Evolutionary conservation across 1,140 invertebrate species (phyloP), one percentile per base, ranked within the genome.

Genomic region (Achatina immaculata): DNA sequence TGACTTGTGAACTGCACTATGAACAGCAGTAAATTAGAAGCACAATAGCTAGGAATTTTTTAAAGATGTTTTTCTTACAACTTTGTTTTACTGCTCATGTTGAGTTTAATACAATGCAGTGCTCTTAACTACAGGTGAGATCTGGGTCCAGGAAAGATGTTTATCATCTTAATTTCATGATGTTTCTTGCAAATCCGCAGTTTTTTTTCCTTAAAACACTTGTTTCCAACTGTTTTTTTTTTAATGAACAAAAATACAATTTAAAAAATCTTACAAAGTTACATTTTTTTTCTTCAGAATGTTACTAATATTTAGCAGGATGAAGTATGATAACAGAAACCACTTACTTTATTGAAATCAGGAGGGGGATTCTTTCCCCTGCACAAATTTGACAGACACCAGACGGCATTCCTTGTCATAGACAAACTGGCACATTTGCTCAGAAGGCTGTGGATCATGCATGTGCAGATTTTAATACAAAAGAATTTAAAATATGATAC

Each of bases 351-450:
- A 51, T 94, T 91, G 92, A 99, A 99, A 87, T 97, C 95, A 24
- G 97, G 96, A 0, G 96, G 95, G n/a, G 98, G 98, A 93, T 95
- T 98, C 92, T 99, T 99, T 16, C 97, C 98, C 89, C 98, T 94
- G 90, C 98, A 99, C 69, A 99, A 92, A 92, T 99, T 99, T 55
- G 97, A 98, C 45, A 99, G 91, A 81, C 97, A 96, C 98, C 98
- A 99, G 9, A 99, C 97, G n/a, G 96, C 97, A 92, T 99, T 99
- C 81, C 97, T 94, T 43, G 95, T 96, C 96, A 98, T 97, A 3
- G 97, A 96, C 81, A 99, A 91, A 85, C 95, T 94, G 38, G 94
- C 94, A 28, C 94, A 93, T 92, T 96, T 96, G 84, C 94, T 95
- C 80, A 98, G 92, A 66, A 98, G 93, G 87, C 96, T 97, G 87